Conservation (phyloP, 2,888 invertebrate genomes). For the Lasius platythorax region DNA sequence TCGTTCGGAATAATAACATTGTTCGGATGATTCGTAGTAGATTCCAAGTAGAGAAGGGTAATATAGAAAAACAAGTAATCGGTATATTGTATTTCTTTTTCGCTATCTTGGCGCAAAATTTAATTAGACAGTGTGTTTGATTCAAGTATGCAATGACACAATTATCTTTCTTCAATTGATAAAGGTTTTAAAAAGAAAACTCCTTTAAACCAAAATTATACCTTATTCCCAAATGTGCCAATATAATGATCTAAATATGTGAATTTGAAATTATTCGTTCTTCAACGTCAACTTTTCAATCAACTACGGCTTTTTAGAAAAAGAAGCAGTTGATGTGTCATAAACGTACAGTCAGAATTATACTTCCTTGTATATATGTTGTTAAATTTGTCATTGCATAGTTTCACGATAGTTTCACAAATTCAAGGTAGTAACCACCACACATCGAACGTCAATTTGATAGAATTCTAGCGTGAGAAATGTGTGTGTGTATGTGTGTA, state of each 20-base stretch:
- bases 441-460: neutral
- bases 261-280: neutral
- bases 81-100: neutral
- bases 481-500: neutral
- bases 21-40: neutral
- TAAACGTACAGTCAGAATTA: neutral
- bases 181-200: neutral
- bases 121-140: neutral
- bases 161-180: neutral
- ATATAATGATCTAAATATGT: too few species aligned
- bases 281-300: neutral
- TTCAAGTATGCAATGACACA: neutral
- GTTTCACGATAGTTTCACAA: constrained; percentile 2
- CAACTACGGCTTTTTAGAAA: neutral
- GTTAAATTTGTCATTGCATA: constrained; percentile 32
- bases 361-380: neutral
- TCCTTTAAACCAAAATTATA: too few species aligned
- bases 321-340: neutral
- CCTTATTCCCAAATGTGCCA: too few species aligned
- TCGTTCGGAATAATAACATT: neutral
- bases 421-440: constrained; percentile 15
- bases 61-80: neutral
- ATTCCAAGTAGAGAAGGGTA: neutral
- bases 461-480: constrained; percentile 10
- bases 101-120: too few species aligned